phyloP scores from a whole-genome alignment of 2,113 vertebrate genomes.

The Leucoraja erinaceus region DNA sequence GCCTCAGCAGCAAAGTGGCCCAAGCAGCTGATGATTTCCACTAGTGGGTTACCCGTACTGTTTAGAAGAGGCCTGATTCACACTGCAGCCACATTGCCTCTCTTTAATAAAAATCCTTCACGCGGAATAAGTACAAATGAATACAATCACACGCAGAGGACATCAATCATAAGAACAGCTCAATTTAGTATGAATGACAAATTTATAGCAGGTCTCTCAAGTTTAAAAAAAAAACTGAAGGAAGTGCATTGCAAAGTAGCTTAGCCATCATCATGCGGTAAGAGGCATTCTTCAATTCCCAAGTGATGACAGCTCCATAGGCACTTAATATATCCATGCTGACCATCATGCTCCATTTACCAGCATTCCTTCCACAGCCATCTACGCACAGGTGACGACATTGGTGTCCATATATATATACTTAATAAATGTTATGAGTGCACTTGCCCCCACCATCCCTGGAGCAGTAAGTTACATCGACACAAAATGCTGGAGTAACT shows the following conservation, averaged over 20 bases:
- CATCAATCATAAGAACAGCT: background rate
- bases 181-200: background rate
- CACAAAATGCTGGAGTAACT: too few relatives aligned
- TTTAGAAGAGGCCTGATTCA: background rate
- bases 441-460: too few relatives aligned
- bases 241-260: background rate
- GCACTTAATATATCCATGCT: too few relatives aligned
- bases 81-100: background rate
- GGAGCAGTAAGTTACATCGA: too few relatives aligned
- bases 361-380: too few relatives aligned
- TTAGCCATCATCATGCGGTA: background rate
- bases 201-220: background rate
- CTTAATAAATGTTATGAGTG: too few relatives aligned
- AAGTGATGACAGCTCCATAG: background rate
- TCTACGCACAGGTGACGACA: too few relatives aligned
- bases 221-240: background rate
- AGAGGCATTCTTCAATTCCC: background rate
- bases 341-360: too few relatives aligned
- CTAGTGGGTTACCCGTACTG: background rate
- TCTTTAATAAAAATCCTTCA: too few relatives aligned
- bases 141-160: background rate
- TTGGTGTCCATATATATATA: too few relatives aligned
- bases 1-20: background rate
- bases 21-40: background rate
- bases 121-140: conserved; percentile 17